These are phyloP conservation scores for Laodelphax striatellus DNA, from an alignment of 1,140 invertebrate species.

Conservation along the genomic window DNA sequence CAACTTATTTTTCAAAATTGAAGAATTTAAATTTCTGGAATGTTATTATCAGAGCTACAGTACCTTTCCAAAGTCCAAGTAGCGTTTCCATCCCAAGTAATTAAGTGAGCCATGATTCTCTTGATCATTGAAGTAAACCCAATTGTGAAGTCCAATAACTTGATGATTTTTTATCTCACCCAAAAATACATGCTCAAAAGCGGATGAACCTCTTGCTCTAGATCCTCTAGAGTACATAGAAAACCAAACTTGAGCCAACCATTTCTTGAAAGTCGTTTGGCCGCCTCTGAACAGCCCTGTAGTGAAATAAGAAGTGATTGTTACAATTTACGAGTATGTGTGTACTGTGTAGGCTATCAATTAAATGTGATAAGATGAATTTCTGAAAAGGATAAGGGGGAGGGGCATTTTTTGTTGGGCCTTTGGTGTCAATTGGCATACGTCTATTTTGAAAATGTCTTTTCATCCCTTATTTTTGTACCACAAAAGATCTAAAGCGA, in stretches of 20 bases:
- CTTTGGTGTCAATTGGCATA: too few relatives aligned
- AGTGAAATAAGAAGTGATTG: too few relatives aligned
- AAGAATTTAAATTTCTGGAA: too few relatives aligned
- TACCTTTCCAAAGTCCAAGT: slow-evolving; percentile 43
- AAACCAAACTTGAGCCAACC: slow-evolving; percentile 70
- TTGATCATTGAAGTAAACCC: slow-evolving; percentile 68
- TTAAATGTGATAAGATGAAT: too few relatives aligned
- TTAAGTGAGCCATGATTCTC: slow-evolving; percentile 48
- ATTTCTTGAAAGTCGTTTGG: slow-evolving; percentile 46
- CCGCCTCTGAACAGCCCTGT: slow-evolving; percentile 16
- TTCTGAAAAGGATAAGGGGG: too few relatives aligned
- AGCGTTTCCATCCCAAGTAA: slow-evolving; percentile 70
- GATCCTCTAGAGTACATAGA: slow-evolving; percentile 64
- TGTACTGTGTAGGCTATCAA: too few relatives aligned
- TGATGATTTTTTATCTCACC: slow-evolving; percentile 61
- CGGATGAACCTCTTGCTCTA: slow-evolving; percentile 63
- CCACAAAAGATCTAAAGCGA: too few relatives aligned
- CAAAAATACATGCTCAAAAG: slow-evolving; percentile 80
- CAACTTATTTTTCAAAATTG: too few relatives aligned
- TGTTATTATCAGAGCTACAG: background rate
- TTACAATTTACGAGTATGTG: too few relatives aligned
- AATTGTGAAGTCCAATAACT: slow-evolving; percentile 75
- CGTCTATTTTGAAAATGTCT: too few relatives aligned
- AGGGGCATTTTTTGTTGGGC: too few relatives aligned
- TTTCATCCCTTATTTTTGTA: too few relatives aligned